A percentile compares a stretch with the other conserved stretches of the same genome.
Evolutionary conservation across 1,140 invertebrate genomes (phyloP).

Genomic region (Bombus haemorrhoidalis): DNA sequence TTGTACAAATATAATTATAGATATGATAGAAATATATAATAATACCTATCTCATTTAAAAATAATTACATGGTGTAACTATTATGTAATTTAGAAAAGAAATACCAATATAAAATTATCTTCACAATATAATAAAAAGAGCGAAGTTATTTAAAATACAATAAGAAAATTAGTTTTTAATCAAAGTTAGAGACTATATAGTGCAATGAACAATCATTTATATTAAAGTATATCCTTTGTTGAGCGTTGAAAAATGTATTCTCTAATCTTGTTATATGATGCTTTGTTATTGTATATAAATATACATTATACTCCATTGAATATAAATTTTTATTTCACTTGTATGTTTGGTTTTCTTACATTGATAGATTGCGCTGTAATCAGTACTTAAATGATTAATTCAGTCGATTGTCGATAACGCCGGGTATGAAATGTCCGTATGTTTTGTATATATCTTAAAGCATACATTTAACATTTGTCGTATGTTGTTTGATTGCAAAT

Average conservation of each 20-base stretch:
- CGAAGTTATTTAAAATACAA: background rate
- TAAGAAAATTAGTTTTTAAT: background rate
- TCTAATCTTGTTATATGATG: background rate
- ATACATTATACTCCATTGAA: background rate
- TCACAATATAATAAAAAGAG: background rate
- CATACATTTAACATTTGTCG: background rate
- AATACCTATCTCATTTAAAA: background rate
- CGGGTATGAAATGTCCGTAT: constrained; percentile 4
- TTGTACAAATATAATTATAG: background rate
- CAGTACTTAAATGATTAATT: background rate
- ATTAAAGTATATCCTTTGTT: background rate
- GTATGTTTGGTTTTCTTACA: background rate
- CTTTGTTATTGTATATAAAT: too few species aligned
- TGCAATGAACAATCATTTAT: background rate
- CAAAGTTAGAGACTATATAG: background rate
- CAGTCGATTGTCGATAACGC: background rate
- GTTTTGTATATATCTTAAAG: background rate
- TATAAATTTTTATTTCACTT: background rate
- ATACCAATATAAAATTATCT: background rate
- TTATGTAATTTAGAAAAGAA: background rate
- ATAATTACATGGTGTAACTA: background rate
- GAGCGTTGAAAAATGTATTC: background rate
- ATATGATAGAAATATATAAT: background rate
- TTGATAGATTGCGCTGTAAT: constrained; percentile 26
- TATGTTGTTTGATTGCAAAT: background rate